Base-by-base conservation (phyloP, 2,113 vertebrate species). In the Bolborhynchus lineola region DNA sequence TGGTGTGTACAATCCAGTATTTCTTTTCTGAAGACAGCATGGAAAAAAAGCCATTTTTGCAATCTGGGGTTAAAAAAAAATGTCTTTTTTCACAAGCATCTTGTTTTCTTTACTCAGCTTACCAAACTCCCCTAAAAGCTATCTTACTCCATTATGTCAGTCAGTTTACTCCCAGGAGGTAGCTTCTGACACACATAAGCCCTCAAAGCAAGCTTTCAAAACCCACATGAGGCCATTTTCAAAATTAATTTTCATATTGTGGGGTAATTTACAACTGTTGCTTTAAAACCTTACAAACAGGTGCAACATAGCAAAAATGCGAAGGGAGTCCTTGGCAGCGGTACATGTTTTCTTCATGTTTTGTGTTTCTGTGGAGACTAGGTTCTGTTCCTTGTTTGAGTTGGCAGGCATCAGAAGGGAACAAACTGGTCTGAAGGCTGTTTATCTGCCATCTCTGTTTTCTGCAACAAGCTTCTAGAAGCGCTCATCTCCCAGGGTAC, bases 401-500 rank as follows among this genome's bases (percentile, higher is more conserved):
- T 4, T 35, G 57, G 13, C 70, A 75, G 59, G 78, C 6, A 1
- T 37, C 70, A 79, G 65, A 21, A 88, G 63, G 71, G 83, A 97
- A 23, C 1, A 4, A 88, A 46, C 81, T 28, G 84, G 68, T 77
- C 82, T 68, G 57, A 83, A 92, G 24, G 47, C 33, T 94, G 63
- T 82, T 95, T 52, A 93, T 50, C 90, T 85, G 71, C 68, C 85
- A 79, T 44, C 86, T 84, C 68, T 31, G 74, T 52, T 86, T 82
- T 82, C 87, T 77, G 83, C 65, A 86, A 71, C 26, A 90, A 87
- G 81, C 91, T 90, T 92, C 86, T 64, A 60, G 52, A 88, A 92
- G 47, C 18, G 3, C 42, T 95, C 39, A 14, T 65, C 52, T 93
- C 92, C 53, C 82, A 76, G 15, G 75, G 75, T 19, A 82, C 42